These are phyloP conservation scores for Drosophila mercatorum DNA, from an alignment of 2,888 invertebrate species.

Conservation along the genomic window DNA sequence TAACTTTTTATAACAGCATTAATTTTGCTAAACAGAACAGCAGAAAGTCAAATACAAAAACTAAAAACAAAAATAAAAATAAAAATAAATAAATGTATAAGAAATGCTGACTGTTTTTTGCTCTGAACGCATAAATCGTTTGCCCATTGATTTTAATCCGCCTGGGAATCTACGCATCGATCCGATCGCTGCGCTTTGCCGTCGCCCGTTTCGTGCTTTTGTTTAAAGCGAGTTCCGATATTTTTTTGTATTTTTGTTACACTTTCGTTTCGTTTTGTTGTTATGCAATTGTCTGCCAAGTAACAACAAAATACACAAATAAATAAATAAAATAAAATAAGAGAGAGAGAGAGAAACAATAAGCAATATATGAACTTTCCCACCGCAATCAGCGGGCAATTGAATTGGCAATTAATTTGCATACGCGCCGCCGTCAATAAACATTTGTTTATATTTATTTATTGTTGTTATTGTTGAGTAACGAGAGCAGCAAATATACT, in stretches of 20 bases:
- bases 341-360: constrained; percentile 19
- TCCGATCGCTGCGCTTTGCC: constrained; percentile 4
- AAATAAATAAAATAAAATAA: constrained; percentile 14
- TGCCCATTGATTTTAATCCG: constrained; percentile 70
- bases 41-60: constrained; percentile 7
- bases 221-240: constrained; percentile 27
- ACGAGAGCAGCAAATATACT: constrained; percentile 33
- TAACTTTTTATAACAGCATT: constrained; percentile 73
- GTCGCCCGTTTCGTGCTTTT: constrained; percentile 24
- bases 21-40: constrained; percentile 48
- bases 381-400: constrained; percentile 73
- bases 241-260: constrained; percentile 39
- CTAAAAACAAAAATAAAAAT: background rate
- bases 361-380: constrained; percentile 56
- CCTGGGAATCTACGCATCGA: constrained; percentile 71
- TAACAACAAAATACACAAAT: constrained; percentile 7
- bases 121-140: constrained; percentile 74
- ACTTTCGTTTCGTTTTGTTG: constrained; percentile 52
- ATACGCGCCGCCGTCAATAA: constrained; percentile 64
- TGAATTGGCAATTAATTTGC: constrained; percentile 75
- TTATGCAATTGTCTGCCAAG: constrained; percentile 61
- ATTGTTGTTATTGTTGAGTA: constrained; percentile 47
- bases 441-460: constrained; percentile 70
- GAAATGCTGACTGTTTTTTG: constrained; percentile 27
- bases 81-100: constrained; percentile 14